Evolutionary conservation across 1,140 invertebrate species (phyloP), one percentile per base, ranked within the genome.

Genomic region (Drosophila suzukii): DNA sequence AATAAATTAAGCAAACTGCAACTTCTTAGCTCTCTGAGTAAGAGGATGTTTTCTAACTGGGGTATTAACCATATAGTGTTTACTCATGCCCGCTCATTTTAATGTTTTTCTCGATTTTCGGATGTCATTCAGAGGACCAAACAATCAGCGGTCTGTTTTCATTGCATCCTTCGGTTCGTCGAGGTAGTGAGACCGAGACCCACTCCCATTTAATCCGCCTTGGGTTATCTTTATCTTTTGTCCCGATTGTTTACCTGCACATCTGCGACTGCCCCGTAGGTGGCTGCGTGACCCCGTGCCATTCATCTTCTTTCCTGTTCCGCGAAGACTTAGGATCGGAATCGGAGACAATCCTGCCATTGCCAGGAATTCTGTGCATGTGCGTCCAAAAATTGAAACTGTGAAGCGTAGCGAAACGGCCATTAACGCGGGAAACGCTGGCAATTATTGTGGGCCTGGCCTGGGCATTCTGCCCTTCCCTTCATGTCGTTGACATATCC

Each of bases 131-230:
- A 68, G 65, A 17, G 34, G 20, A 49, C 46, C 39, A 46, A 60
- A 70, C 71, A 80, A 73, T 57, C 72, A 58, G 66, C 61, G 65
- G 57, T 75, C 60, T 75, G 75, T 83, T 82, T 60, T 53, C 54
- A 50, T 78, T 65, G 76, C 75, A 78, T 66, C 66, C 67, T 75
- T 61, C 32, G 32, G 32, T 10, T 34, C 55, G 68, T 50, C 30
- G 47, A 44, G 13, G 44, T 17, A 24, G 17, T 24, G 47, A 71
- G 60, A 58, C 75, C 55, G 79, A 85, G 76, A 74, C 79, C 75
- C 82, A 86, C 82, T 86, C 83, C 75, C 77, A 77, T 66, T 54
- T 88, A 82, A 86, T 88, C 83, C 71, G 43, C 38, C 65, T 57
- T 38, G 50, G 68, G 66, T 46, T 70, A 65, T 78, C 83, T 60